These are phyloP conservation scores for Galeruca laticollis DNA, from an alignment of 2,888 invertebrate species.

Conservation along the genomic window DNA sequence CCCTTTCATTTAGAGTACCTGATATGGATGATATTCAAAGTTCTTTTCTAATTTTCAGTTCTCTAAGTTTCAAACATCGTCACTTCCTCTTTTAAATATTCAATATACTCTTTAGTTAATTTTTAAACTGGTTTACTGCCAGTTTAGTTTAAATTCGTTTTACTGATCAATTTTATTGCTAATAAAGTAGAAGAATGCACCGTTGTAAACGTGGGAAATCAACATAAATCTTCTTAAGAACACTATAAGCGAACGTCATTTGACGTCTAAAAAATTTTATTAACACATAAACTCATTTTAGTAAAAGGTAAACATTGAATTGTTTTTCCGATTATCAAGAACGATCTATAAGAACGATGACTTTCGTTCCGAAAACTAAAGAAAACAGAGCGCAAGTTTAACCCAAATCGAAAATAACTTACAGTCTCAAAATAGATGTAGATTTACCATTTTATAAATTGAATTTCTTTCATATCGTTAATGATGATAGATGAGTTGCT, in stretches of 20 bases:
- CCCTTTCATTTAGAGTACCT: no score
- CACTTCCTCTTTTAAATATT: no score
- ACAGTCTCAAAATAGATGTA: background rate
- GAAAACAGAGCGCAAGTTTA: slow-evolving; percentile 9
- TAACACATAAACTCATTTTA: slow-evolving; percentile 21
- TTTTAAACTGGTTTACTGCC: background rate
- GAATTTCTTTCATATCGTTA: slow-evolving; percentile 10
- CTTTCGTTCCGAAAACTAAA: background rate
- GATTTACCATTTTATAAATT: slow-evolving; percentile 13
- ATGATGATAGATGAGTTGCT: background rate
- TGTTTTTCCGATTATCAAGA: slow-evolving; percentile 16
- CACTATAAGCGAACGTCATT: no score
- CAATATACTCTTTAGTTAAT: background rate
- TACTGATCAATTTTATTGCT: background rate
- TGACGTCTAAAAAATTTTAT: no score
- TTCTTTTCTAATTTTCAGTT: no score
- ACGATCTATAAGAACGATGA: slow-evolving; percentile 12
- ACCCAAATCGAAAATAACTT: slow-evolving; percentile 20
- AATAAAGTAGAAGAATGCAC: no score
- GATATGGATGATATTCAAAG: no score
- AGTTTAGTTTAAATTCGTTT: background rate
- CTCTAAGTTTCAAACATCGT: no score
- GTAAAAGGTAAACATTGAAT: slow-evolving; percentile 1
- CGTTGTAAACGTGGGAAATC: background rate
- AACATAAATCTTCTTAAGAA: background rate